Conservation (phyloP, 2,113 vertebrate species). For the Anolis sagrei region DNA sequence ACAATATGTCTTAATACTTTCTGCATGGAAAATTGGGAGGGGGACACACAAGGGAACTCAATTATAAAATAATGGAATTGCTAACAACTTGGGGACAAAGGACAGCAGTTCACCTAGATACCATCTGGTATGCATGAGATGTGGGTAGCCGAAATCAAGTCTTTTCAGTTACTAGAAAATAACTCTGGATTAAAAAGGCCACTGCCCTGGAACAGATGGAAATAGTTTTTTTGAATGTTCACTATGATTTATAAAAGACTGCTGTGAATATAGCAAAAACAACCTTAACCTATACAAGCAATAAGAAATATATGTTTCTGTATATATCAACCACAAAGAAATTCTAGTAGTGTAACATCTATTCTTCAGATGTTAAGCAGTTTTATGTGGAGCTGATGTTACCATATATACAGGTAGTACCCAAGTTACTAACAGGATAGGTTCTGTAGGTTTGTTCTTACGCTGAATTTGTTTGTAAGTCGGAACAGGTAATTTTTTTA, state of each 20-base stretch:
- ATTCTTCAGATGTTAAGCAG: background rate
- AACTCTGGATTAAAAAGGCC: background rate
- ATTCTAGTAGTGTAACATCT: background rate
- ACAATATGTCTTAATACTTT: background rate
- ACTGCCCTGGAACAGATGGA: slow-evolving; percentile 18
- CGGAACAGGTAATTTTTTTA: too few species aligned
- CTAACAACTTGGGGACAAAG: slow-evolving; percentile 9
- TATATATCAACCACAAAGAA: background rate
- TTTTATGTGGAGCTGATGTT: background rate
- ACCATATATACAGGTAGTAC: too few species aligned
- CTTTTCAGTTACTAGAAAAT: background rate
- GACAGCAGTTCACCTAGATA: background rate
- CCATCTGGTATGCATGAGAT: background rate
- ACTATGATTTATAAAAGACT: background rate
- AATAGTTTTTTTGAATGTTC: rapidly evolving
- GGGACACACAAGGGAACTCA: background rate
- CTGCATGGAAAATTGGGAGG: background rate
- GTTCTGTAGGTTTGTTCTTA: too few species aligned
- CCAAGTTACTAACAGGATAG: too few species aligned
- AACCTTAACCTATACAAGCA: slow-evolving; percentile 4
- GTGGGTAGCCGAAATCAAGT: background rate
- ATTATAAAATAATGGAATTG: slow-evolving; percentile 8
- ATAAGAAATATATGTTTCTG: background rate
- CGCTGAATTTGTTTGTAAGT: too few species aligned
- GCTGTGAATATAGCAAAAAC: slow-evolving; percentile 3